Conservation (phyloP, 2,888 invertebrate genomes). For the Meteorus colon region DNA sequence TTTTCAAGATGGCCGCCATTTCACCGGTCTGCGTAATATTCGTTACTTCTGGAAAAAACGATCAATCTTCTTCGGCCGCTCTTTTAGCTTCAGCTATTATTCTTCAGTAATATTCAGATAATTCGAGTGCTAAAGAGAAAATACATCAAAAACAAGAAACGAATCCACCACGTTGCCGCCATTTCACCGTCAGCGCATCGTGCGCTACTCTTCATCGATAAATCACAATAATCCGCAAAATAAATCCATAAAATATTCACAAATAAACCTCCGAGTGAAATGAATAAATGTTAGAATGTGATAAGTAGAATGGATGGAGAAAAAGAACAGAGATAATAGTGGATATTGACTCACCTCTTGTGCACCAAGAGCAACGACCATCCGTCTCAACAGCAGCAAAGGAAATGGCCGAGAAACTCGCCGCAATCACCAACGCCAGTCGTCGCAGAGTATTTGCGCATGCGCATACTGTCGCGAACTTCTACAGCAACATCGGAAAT, state of each 20-base stretch:
- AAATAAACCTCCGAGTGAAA: background rate
- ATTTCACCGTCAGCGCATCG: background rate
- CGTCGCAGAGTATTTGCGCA: too few species aligned
- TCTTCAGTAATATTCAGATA: too few species aligned
- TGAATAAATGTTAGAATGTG: background rate
- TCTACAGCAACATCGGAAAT: too few species aligned
- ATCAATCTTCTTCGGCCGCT: too few species aligned
- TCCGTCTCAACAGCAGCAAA: conserved; percentile 29
- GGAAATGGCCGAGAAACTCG: conserved; percentile 58
- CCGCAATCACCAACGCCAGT: too few species aligned
- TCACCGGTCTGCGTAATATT: background rate
- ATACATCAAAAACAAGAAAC: too few species aligned
- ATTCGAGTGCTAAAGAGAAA: too few species aligned
- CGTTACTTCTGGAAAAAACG: too few species aligned
- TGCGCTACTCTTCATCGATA: too few species aligned
- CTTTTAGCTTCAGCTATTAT: too few species aligned
- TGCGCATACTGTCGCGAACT: too few species aligned
- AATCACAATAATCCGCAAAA: too few species aligned
- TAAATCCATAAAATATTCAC: background rate
- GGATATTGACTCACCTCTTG: conserved; percentile 52
- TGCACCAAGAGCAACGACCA: conserved; percentile 48
- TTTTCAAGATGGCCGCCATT: conserved; percentile 9
- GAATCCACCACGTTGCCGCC: conserved; percentile 8
- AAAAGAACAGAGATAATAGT: background rate
- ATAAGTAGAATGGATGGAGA: background rate